phyloP scores from a whole-genome alignment of 2,113 vertebrate genomes.

The Steatornis caripensis region DNA sequence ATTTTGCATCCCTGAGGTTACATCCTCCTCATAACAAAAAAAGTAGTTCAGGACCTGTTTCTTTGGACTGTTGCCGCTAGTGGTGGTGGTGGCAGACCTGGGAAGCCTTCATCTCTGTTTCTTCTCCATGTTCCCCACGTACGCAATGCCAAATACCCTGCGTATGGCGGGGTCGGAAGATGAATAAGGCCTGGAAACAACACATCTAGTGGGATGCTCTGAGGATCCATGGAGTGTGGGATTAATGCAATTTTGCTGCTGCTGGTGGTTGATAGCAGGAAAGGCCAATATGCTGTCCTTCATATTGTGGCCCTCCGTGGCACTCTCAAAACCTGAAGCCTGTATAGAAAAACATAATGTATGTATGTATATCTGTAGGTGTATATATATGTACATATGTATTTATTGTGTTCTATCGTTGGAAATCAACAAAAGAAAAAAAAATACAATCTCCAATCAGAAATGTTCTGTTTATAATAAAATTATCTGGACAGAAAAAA shows the following conservation, averaged over 20 bases:
- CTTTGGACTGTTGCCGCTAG: not conserved
- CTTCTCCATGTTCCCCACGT: accelerated
- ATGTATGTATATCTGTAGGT: not conserved
- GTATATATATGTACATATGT: not conserved
- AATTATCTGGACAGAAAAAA: not conserved
- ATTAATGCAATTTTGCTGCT: not conserved
- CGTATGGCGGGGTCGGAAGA: accelerated
- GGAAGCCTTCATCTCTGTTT: not conserved
- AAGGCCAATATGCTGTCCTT: not conserved
- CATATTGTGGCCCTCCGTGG: not conserved
- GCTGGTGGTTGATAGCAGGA: not conserved
- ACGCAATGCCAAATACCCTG: not conserved
- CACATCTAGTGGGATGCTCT: not conserved
- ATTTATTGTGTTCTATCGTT: not conserved
- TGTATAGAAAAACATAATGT: not conserved
- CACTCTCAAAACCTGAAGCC: not conserved
- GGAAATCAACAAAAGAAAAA: not conserved
- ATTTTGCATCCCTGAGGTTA: not conserved
- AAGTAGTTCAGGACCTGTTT: not conserved
- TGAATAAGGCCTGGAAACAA: not conserved
- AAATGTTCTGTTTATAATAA: not conserved
- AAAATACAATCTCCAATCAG: not conserved
- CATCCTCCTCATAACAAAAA: not conserved
- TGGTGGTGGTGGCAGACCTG: not conserved
- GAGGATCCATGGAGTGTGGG: not conserved